phyloP scores from a whole-genome alignment of 2,888 invertebrate species.

The Acleris literana region DNA sequence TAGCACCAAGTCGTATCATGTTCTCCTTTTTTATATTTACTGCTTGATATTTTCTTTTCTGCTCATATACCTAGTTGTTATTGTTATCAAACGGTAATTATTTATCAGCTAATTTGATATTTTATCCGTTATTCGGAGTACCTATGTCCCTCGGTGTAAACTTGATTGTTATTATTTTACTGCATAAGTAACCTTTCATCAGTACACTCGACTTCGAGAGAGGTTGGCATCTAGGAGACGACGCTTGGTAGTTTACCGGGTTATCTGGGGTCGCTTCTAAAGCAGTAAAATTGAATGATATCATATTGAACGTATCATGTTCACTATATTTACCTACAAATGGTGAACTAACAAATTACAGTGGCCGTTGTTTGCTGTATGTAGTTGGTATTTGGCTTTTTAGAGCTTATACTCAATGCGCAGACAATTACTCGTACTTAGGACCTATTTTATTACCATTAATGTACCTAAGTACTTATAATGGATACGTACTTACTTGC shows the following conservation, averaged over 20 bases:
- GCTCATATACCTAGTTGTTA: too few species aligned
- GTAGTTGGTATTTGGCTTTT: conserved; percentile 37
- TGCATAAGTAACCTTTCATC: conserved; percentile 44
- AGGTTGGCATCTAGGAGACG: conserved; percentile 71
- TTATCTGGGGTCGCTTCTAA: conserved; percentile 79
- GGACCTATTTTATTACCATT: neutral
- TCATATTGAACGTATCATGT: conserved; percentile 73
- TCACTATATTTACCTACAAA: conserved; percentile 77
- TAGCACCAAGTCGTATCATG: conserved; percentile 47
- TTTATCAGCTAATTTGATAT: too few species aligned
- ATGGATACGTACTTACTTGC: too few species aligned
- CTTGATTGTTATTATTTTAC: conserved; percentile 13
- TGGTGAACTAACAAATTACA: conserved; percentile 73
- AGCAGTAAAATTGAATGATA: conserved; percentile 83
- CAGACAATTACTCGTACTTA: neutral
- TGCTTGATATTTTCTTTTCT: neutral
- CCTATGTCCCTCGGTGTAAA: neutral
- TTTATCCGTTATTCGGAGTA: neutral
- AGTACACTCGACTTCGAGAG: conserved; percentile 54
- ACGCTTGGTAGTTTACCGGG: conserved; percentile 71
- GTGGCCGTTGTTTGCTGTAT: conserved; percentile 57
- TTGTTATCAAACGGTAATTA: too few species aligned
- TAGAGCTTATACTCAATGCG: neutral
- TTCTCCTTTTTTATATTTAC: conserved; percentile 2
- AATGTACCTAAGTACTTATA: too few species aligned